These are phyloP conservation scores for Bubo bubo DNA, from an alignment of 2,113 vertebrate genomes.

Conservation along the genomic window DNA sequence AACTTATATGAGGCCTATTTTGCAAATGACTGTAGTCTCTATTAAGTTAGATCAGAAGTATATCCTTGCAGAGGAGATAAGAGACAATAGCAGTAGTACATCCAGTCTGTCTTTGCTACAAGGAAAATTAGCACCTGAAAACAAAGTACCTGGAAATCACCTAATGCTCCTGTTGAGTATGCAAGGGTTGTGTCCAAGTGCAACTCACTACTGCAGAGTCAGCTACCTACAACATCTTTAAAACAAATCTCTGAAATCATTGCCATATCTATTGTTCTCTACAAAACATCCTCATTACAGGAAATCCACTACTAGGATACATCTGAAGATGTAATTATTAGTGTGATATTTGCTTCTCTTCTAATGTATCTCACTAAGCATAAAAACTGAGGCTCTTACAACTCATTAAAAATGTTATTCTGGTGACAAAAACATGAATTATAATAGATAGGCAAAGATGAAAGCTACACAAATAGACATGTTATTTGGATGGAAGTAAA, in stretches of 20 bases:
- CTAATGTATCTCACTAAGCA: neutral
- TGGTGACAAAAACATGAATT: neutral
- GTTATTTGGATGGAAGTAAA: neutral
- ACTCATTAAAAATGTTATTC: neutral
- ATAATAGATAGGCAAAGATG: neutral
- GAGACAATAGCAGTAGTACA: neutral
- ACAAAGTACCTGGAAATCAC: neutral
- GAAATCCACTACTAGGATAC: conserved; percentile 65
- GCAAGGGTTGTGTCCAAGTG: neutral
- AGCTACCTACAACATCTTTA: conserved; percentile 43
- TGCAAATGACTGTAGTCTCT: neutral
- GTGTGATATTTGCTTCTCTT: conserved; percentile 25
- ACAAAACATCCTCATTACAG: conserved; percentile 50
- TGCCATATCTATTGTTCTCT: conserved; percentile 48
- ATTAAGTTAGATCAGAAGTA: neutral
- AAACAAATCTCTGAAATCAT: conserved; percentile 60
- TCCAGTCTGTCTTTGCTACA: neutral
- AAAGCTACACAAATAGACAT: neutral
- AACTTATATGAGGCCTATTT: neutral
- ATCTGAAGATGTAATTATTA: conserved; percentile 67
- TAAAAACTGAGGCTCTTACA: neutral
- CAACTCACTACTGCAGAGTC: neutral
- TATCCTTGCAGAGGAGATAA: neutral
- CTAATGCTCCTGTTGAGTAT: neutral
- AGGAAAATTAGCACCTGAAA: neutral